phyloP scores from a whole-genome alignment of 2,797 vertebrate species.

The Melanotaenia pygmaea region DNA sequence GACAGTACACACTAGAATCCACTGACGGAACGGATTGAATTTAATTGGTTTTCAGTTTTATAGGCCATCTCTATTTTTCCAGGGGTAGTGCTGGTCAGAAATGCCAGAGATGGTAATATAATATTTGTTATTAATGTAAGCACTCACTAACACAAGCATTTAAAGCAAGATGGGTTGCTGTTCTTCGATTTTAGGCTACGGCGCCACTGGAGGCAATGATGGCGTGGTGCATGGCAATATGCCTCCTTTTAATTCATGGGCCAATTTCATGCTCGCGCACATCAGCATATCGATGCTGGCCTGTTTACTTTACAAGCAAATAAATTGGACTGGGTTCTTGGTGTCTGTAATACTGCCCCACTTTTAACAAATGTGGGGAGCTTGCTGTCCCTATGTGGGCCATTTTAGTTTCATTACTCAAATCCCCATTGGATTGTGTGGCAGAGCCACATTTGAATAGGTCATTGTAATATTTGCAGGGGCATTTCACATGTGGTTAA shows the following conservation, averaged over 20 bases:
- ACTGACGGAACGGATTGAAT: conserved; percentile 60
- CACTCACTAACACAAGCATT: conserved; percentile 19
- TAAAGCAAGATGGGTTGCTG: conserved; percentile 42
- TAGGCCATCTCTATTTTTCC: conserved; percentile 60
- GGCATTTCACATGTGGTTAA: conserved; percentile 27
- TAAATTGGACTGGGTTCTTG: conserved; percentile 49
- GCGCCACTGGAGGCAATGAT: conserved; percentile 56
- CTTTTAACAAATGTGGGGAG: conserved; percentile 45
- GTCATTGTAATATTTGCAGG: conserved; percentile 31
- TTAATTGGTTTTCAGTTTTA: conserved; percentile 73
- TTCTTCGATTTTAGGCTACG: conserved; percentile 55
- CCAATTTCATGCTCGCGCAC: conserved; percentile 67
- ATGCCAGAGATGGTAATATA: conserved; percentile 59
- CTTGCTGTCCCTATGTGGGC: conserved; percentile 11
- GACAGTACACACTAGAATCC: conserved; percentile 63
- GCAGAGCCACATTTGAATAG: conserved; percentile 29
- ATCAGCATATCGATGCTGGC: conserved; percentile 38
- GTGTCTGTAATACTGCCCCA: conserved; percentile 46
- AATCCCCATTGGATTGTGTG: conserved; percentile 17
- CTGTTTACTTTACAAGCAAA: conserved; percentile 44
- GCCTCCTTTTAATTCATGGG: conserved; percentile 65
- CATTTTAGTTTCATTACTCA: conserved; percentile 50
- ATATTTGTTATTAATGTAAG: conserved; percentile 62
- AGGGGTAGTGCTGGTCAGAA: conserved; percentile 54
- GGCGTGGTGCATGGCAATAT: conserved; percentile 8